Conservation (phyloP, 2,113 vertebrate species). For the Pteruthius melanotis region DNA sequence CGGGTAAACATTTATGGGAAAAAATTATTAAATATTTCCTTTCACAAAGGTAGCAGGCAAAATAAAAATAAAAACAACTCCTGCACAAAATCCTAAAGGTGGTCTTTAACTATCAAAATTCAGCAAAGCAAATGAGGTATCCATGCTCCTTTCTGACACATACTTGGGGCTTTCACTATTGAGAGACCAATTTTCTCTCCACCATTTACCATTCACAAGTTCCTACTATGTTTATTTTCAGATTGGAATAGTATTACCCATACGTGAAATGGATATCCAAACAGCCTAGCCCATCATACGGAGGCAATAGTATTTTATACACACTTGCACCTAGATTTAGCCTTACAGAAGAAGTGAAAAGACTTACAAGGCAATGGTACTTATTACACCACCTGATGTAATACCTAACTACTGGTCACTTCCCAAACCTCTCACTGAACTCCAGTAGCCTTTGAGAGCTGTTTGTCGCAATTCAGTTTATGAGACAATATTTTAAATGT, state of each 20-base stretch:
- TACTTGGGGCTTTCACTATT: not conserved
- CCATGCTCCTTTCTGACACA: not conserved
- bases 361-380: not conserved
- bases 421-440: conserved; percentile 48
- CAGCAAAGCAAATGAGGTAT: not conserved
- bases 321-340: not conserved
- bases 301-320: not conserved
- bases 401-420: conserved; percentile 1
- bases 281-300: not conserved
- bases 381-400: conserved; percentile 19
- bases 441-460: conserved; percentile 48
- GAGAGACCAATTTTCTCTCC: not conserved
- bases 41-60: conserved; percentile 45
- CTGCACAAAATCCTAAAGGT: not conserved
- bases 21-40: conserved; percentile 65
- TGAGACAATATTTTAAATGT: not conserved
- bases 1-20: conserved; percentile 57
- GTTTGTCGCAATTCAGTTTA: conserved; percentile 19
- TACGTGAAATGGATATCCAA: not conserved
- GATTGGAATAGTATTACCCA: not conserved
- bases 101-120: not conserved
- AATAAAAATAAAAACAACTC: conserved; percentile 18
- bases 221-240: not conserved
- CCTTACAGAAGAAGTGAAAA: conserved; percentile 18
- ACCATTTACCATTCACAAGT: not conserved